These are phyloP conservation scores for Gopherus flavomarginatus DNA, from an alignment of 2,113 vertebrate genomes.

Conservation along the genomic window DNA sequence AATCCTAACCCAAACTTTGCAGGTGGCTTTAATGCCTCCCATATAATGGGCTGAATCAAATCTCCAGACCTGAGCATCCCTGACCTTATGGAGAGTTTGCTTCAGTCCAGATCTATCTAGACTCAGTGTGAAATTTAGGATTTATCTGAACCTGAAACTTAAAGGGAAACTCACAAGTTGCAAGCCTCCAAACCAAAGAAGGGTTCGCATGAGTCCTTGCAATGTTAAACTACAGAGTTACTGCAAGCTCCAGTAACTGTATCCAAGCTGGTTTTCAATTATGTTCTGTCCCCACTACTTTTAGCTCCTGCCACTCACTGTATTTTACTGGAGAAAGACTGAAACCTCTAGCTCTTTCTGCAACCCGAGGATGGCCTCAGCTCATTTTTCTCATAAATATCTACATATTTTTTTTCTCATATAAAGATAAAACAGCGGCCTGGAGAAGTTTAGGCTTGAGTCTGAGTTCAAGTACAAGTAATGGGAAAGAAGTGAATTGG, in stretches of 20 bases:
- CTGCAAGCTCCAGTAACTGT: neutral
- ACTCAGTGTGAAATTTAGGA: neutral
- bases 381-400: neutral
- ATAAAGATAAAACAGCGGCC: neutral
- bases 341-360: neutral
- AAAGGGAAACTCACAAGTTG: neutral
- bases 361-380: neutral
- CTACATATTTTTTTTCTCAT: neutral
- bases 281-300: neutral
- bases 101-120: neutral
- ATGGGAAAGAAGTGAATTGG: neutral
- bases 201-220: neutral
- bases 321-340: neutral
- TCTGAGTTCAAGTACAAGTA: neutral
- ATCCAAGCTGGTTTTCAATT: neutral
- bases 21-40: neutral
- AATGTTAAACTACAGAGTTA: neutral
- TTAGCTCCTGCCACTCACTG: neutral
- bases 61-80: neutral
- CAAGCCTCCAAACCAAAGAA: neutral
- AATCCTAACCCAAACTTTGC: neutral
- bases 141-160: neutral
- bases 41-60: neutral
- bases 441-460: neutral
- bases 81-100: fast-evolving